Evolutionary conservation across 1,140 invertebrate genomes (phyloP).

Genomic region (Varroa destructor): DNA sequence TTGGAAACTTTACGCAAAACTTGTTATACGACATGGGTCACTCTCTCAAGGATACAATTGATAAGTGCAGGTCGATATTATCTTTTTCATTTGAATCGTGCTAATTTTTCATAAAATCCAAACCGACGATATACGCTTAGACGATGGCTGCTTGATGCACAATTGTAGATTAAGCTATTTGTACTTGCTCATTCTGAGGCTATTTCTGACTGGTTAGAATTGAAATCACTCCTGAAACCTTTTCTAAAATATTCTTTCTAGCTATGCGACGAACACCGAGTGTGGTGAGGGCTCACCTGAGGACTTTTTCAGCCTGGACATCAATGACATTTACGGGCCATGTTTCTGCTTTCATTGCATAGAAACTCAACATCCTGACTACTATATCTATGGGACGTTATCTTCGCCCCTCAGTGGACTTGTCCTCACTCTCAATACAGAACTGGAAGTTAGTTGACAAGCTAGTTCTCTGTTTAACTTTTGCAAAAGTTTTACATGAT

Average conservation of each 20-base stretch:
- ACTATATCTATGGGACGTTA: not conserved
- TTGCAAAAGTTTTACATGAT: no score
- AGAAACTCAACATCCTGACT: not conserved
- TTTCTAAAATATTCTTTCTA: not conserved
- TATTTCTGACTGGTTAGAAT: no score
- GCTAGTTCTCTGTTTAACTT: not conserved
- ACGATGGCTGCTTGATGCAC: no score
- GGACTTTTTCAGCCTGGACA: not conserved
- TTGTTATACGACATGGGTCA: constrained; percentile 2
- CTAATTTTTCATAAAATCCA: not conserved
- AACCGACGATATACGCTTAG: not conserved
- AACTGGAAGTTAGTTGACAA: constrained; percentile 12
- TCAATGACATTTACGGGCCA: not conserved
- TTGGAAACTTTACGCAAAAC: not conserved
- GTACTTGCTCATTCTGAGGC: no score
- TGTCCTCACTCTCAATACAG: constrained; percentile 13
- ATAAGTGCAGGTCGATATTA: not conserved
- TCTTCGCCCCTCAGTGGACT: constrained; percentile 2
- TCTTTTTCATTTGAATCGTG: not conserved
- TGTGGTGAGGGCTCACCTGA: not conserved
- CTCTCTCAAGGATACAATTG: not conserved
- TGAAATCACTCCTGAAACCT: no score
- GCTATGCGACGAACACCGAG: constrained; percentile 1
- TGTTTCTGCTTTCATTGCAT: constrained; percentile 22
- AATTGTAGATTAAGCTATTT: no score